Conservation (phyloP, 1,140 invertebrate genomes). For the Neoseiulus cucumeris region DNA sequence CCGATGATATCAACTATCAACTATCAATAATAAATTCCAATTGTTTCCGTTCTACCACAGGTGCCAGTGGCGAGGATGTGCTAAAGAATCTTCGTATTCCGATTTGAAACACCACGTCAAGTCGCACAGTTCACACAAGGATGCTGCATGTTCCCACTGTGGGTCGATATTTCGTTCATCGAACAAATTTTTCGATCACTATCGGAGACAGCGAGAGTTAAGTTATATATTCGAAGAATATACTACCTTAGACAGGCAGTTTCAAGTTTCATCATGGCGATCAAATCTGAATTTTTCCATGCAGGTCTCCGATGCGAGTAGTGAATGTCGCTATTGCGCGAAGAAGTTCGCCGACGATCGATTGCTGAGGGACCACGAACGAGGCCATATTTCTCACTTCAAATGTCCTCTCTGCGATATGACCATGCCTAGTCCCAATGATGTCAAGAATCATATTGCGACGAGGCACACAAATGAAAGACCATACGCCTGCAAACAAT, state of each 20-base stretch:
- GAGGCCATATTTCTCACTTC: not conserved
- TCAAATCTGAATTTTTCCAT: no score
- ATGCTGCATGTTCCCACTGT: not conserved
- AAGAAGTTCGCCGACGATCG: not conserved
- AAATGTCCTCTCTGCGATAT: constrained; percentile 2
- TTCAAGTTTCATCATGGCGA: no score
- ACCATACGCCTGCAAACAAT: not conserved
- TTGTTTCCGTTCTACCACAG: not conserved
- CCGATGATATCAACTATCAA: no score
- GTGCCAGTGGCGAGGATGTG: not conserved
- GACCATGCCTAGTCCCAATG: constrained; percentile 1
- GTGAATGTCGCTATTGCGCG: not conserved
- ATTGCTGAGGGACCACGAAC: constrained; percentile 1
- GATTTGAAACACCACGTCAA: not conserved
- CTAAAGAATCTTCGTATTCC: not conserved
- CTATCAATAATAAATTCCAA: no score
- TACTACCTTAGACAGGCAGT: no score
- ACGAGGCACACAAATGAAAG: not conserved
- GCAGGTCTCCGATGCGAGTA: no score
- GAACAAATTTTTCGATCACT: constrained; percentile 1
- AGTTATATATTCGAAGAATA: no score
- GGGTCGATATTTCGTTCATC: not conserved
- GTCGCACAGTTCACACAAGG: not conserved
- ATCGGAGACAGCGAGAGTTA: not conserved
- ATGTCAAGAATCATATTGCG: not conserved